These are phyloP conservation scores for Lytechinus pictus DNA, from an alignment of 35 echinoderm and acorn worm species.

Conservation along the genomic window DNA sequence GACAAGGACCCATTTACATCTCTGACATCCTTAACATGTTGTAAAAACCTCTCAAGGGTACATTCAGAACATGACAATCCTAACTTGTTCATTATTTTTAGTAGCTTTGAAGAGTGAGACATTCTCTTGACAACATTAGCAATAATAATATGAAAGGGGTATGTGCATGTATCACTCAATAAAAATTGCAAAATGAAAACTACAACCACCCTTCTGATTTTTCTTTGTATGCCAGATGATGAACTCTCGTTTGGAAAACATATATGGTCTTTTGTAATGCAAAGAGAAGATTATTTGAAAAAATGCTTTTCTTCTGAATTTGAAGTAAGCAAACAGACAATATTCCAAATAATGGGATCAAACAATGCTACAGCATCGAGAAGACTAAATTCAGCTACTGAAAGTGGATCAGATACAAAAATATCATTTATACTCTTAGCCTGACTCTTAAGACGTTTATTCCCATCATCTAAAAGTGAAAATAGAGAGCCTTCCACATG, in stretches of 20 bases:
- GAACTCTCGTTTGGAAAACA: constrained; percentile 40
- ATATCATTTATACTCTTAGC: constrained; percentile 38
- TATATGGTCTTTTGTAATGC: constrained; percentile 34
- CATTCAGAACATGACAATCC: constrained; percentile 51
- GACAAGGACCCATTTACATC: constrained; percentile 45
- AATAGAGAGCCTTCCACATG: constrained; percentile 40
- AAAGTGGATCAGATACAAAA: constrained; percentile 30
- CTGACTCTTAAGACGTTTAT: constrained; percentile 27
- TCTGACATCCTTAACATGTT: constrained; percentile 43
- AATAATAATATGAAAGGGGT: constrained; percentile 61
- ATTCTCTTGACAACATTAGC: constrained; percentile 62
- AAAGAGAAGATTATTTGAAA: constrained; percentile 48
- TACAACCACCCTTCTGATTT: constrained; percentile 40
- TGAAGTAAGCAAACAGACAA: constrained; percentile 36
- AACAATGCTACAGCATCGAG: constrained; percentile 24
- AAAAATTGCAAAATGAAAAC: constrained; percentile 52
- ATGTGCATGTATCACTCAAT: constrained; percentile 53
- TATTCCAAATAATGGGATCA: constrained; percentile 39
- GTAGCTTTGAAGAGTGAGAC: constrained; percentile 63
- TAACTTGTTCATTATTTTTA: constrained; percentile 54
- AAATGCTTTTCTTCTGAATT: constrained; percentile 42
- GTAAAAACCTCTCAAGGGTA: constrained; percentile 54
- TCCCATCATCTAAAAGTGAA: constrained; percentile 41
- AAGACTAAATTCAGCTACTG: constrained; percentile 49
- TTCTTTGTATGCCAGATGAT: constrained; percentile 23